These are phyloP conservation scores for Melitaea cinxia DNA, from an alignment of 1,140 invertebrate species.

Conservation along the genomic window DNA sequence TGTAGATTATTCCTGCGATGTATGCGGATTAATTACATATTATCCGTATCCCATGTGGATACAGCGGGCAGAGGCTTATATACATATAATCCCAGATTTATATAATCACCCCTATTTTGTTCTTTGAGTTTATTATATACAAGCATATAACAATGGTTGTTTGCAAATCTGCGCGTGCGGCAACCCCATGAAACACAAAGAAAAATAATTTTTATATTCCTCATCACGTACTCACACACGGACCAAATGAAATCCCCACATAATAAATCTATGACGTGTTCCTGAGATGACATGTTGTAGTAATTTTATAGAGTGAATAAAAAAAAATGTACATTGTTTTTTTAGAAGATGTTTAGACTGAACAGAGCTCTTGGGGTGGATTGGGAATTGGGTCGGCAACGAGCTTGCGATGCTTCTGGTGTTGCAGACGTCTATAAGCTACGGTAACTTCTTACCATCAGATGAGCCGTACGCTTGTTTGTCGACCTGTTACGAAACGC, in stretches of 20 bases:
- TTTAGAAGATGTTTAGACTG: too few relatives aligned
- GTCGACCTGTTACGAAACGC: too few relatives aligned
- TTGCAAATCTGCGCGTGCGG: background rate
- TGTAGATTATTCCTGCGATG: too few relatives aligned
- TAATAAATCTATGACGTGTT: constrained; percentile 27
- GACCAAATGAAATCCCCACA: constrained; percentile 28
- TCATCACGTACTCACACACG: constrained; percentile 18
- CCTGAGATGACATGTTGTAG: constrained; percentile 21
- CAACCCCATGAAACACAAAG: constrained; percentile 6
- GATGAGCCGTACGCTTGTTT: too few relatives aligned
- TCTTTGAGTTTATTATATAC: background rate
- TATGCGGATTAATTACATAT: too few relatives aligned
- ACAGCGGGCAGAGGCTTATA: background rate
- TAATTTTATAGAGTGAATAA: background rate
- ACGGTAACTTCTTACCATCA: too few relatives aligned
- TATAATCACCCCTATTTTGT: constrained; percentile 1
- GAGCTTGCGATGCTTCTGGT: too few relatives aligned
- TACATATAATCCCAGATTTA: background rate
- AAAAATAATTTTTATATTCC: constrained; percentile 24
- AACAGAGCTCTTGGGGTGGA: too few relatives aligned
- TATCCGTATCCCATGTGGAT: too few relatives aligned
- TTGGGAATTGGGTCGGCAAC: too few relatives aligned
- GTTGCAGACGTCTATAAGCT: too few relatives aligned
- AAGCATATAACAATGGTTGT: background rate
- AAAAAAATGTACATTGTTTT: too few relatives aligned